Conservation (phyloP, 2,888 invertebrate genomes). For the Leptinotarsa juncta region DNA sequence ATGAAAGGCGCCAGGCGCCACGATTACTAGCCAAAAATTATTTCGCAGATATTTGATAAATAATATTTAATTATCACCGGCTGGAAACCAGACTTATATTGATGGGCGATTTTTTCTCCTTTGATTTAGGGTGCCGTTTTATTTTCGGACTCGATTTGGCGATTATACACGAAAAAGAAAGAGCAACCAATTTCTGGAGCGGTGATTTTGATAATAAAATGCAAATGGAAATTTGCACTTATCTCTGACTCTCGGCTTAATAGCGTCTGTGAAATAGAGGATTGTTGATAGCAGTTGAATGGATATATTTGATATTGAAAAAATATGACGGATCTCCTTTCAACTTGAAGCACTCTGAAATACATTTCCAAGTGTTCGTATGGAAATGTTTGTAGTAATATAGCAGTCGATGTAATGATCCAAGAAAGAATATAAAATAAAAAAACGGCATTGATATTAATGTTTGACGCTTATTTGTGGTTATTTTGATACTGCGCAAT, state of each 20-base stretch:
- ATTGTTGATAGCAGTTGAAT: neutral
- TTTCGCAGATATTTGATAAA: constrained; percentile 37
- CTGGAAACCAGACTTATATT: constrained; percentile 34
- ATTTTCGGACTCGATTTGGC: constrained; percentile 18
- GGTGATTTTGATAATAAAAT: constrained; percentile 13
- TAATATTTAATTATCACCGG: constrained; percentile 38
- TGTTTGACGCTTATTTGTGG: too few species aligned
- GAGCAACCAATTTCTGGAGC: neutral
- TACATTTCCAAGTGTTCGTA: neutral
- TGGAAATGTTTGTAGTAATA: too few species aligned
- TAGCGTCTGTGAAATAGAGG: neutral
- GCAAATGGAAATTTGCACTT: constrained; percentile 4
- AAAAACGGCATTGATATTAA: too few species aligned
- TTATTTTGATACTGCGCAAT: too few species aligned
- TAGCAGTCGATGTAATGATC: too few species aligned
- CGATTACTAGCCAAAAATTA: constrained; percentile 38
- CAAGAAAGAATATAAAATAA: too few species aligned
- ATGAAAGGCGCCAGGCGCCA: constrained; percentile 38
- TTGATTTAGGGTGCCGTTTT: constrained; percentile 20
- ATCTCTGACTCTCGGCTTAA: neutral
- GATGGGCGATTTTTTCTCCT: constrained; percentile 19
- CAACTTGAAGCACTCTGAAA: neutral
- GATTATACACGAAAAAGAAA: neutral
- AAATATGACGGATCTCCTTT: neutral
- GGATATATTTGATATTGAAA: neutral